phyloP scores from a whole-genome alignment of 2,797 vertebrate species.

The Adrianichthys oophorus region DNA sequence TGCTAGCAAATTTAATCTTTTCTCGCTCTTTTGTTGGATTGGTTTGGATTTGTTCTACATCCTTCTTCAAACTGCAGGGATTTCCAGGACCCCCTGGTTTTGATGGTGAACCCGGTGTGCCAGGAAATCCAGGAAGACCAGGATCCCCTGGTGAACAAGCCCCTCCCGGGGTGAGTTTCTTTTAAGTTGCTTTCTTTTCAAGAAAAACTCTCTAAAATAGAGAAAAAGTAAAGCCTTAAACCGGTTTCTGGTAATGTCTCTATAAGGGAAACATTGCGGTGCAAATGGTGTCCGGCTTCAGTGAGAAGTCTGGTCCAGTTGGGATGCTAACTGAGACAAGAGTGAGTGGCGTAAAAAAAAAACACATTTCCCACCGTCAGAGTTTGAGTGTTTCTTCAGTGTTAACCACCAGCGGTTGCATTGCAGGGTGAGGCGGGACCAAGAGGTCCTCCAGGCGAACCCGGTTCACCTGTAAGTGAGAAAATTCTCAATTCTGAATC shows the following conservation, averaged over 20 bases:
- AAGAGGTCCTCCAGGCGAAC: slow-evolving; percentile 85
- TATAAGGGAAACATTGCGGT: slow-evolving; percentile 78
- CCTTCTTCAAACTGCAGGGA: slow-evolving; percentile 74
- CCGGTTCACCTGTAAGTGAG: slow-evolving; percentile 82
- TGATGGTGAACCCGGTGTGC: slow-evolving; percentile 93
- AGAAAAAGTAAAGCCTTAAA: rapidly evolving
- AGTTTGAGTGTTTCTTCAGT: background rate
- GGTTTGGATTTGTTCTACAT: too few relatives aligned
- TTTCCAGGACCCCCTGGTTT: slow-evolving; percentile 86
- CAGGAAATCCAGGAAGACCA: slow-evolving; percentile 89
- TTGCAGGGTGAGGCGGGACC: slow-evolving; percentile 88
- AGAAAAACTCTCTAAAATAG: background rate
- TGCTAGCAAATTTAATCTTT: background rate
- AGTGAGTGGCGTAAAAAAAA: slow-evolving; percentile 72
- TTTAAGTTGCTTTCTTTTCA: background rate
- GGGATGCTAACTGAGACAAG: slow-evolving; percentile 83
- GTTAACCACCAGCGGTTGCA: slow-evolving; percentile 15
- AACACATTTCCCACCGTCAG: background rate
- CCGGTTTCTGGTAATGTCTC: background rate
- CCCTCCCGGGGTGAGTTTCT: slow-evolving; percentile 80
- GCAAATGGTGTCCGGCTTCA: slow-evolving; percentile 88
- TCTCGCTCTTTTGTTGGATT: background rate
- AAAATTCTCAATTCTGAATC: background rate
- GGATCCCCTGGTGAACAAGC: slow-evolving; percentile 85
- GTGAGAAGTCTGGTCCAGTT: slow-evolving; percentile 85